Evolutionary conservation across 2,797 vertebrate species (phyloP).

Genomic region (Botia kubotai): DNA sequence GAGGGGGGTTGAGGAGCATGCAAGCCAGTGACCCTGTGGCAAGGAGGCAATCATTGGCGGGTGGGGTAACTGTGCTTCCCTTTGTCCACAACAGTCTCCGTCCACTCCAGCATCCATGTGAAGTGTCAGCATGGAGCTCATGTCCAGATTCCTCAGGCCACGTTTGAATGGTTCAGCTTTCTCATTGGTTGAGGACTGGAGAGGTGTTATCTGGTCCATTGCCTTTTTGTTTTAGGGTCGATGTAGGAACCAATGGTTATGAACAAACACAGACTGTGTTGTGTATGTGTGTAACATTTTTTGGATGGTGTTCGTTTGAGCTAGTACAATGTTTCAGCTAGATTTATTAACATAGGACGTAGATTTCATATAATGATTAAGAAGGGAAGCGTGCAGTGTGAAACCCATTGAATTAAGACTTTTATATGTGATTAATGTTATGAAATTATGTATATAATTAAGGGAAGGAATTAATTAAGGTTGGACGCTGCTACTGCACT

Average conservation of each 20-base stretch:
- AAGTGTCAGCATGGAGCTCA: slow-evolving; percentile 1
- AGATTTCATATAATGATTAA: not conserved
- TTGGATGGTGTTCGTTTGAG: too few relatives aligned
- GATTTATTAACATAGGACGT: not conserved
- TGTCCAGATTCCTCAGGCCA: not conserved
- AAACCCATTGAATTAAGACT: not conserved
- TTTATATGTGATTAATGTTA: not conserved
- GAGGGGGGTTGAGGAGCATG: slow-evolving; percentile 14
- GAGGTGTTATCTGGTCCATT: too few relatives aligned
- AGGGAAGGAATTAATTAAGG: slow-evolving; percentile 5
- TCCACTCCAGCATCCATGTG: not conserved
- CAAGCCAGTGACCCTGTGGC: slow-evolving; percentile 15
- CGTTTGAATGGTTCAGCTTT: not conserved
- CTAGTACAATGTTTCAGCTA: not conserved
- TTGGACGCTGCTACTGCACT: not conserved
- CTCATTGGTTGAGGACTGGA: not conserved
- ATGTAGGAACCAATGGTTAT: not conserved
- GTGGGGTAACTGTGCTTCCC: not conserved
- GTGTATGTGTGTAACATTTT: not conserved
- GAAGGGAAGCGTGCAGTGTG: not conserved
- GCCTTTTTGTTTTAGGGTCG: not conserved
- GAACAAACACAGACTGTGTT: not conserved
- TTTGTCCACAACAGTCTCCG: not conserved
- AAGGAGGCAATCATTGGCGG: not conserved
- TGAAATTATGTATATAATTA: not conserved